Conservation (phyloP, 2,888 invertebrate species). For the Cantharis nigra region DNA sequence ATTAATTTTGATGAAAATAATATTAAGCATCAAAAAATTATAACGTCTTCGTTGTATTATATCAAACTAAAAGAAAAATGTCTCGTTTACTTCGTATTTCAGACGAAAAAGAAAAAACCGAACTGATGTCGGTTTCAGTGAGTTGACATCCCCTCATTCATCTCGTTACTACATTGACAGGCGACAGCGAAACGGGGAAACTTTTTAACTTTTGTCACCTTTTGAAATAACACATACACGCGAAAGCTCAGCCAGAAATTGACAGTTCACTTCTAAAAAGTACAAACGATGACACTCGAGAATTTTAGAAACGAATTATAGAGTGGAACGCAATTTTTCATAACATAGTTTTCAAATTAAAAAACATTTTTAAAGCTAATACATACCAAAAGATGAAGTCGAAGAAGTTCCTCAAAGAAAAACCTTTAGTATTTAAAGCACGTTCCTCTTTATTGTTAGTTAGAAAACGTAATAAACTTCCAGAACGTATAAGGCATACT, state of each 20-base stretch:
- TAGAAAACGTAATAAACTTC: slow-evolving; percentile 4
- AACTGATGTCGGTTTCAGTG: slow-evolving; percentile 27
- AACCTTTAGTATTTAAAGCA: not conserved
- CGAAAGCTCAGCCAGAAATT: slow-evolving; percentile 21
- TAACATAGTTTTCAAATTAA: not conserved
- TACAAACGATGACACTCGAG: slow-evolving; percentile 2
- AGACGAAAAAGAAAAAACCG: slow-evolving; percentile 9
- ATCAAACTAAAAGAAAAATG: not conserved
- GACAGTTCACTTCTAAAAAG: slow-evolving; percentile 24
- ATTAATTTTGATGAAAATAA: not conserved
- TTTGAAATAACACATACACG: slow-evolving; percentile 27
- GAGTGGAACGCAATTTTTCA: not conserved
- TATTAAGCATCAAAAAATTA: not conserved
- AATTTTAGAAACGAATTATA: not conserved
- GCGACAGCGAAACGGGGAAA: slow-evolving; percentile 25
- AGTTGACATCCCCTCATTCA: slow-evolving; percentile 29
- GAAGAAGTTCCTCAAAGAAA: not conserved
- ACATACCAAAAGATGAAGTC: not conserved
- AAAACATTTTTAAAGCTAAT: not conserved
- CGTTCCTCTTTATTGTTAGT: not conserved
- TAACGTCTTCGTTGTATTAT: not conserved
- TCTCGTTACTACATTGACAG: slow-evolving; percentile 27
- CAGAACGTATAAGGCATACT: not conserved
- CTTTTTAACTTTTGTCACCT: slow-evolving; percentile 31
- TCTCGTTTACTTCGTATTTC: slow-evolving; percentile 7